Percentiles rank a stretch among this genome's conserved stretches.
phyloP scores from a whole-genome alignment of 2,888 invertebrate genomes.

The Kuschelorhynchus macadamiae region DNA sequence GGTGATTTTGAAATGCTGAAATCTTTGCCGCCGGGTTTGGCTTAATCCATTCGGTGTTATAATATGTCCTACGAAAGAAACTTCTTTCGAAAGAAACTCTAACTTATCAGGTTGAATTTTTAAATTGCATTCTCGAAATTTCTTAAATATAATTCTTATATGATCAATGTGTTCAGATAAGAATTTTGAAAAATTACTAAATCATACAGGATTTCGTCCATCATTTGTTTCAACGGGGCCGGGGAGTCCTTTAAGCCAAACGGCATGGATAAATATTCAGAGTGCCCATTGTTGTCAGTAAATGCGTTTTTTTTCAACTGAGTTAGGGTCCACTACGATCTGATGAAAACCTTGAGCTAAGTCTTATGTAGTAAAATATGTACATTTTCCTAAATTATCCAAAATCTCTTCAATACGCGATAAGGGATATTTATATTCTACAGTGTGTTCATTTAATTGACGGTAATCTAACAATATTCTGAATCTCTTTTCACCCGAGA shows the following conservation, averaged over 20 bases:
- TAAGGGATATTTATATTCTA: too few relatives aligned
- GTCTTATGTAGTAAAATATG: slow-evolving; percentile 53
- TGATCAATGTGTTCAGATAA: slow-evolving; percentile 28
- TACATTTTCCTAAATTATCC: too few relatives aligned
- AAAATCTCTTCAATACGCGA: too few relatives aligned
- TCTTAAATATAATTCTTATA: slow-evolving; percentile 30
- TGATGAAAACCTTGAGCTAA: slow-evolving; percentile 57
- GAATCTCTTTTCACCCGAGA: too few relatives aligned
- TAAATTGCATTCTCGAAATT: slow-evolving; percentile 27
- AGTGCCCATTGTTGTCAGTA: slow-evolving; percentile 51
- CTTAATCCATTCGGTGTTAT: too few relatives aligned
- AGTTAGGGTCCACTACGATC: slow-evolving; percentile 51
- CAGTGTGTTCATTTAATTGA: too few relatives aligned
- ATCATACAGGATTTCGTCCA: slow-evolving; percentile 51
- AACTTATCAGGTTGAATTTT: slow-evolving; percentile 25
- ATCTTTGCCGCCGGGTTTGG: too few relatives aligned
- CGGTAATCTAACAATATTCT: too few relatives aligned
- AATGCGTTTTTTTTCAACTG: slow-evolving; percentile 54
- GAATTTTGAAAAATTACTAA: slow-evolving; percentile 35
- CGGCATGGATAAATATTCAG: slow-evolving; percentile 52
- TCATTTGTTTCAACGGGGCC: slow-evolving; percentile 52
- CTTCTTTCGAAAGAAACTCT: background rate
- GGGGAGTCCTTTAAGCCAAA: slow-evolving; percentile 55
- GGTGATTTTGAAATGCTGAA: too few relatives aligned
- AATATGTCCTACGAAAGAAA: too few relatives aligned